Conservation (phyloP, 2,888 invertebrate species). For the Lasioglossum oenotherae region DNA sequence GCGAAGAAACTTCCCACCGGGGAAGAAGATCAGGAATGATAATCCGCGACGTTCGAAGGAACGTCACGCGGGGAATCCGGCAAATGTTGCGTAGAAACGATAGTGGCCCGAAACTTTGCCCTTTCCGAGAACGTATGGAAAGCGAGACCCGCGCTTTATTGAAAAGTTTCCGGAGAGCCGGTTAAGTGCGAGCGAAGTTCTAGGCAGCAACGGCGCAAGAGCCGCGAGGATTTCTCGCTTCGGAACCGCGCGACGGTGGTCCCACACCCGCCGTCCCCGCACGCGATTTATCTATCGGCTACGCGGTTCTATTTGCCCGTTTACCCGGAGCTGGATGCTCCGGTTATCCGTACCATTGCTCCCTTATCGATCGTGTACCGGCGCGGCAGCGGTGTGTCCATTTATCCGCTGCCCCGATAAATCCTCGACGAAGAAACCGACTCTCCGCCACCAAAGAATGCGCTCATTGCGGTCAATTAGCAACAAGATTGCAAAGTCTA, state of each 20-base stretch:
- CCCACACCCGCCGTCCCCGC: background rate
- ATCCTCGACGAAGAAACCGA: background rate
- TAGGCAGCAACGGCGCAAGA: constrained; percentile 17
- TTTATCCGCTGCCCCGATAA: constrained; percentile 25
- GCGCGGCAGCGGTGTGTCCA: constrained; percentile 10
- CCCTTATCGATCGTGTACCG: constrained; percentile 33
- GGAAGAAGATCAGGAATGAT: constrained; percentile 59
- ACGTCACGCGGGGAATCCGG: constrained; percentile 36
- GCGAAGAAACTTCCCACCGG: constrained; percentile 22
- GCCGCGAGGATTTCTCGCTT: constrained; percentile 60
- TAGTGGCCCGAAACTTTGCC: constrained; percentile 57
- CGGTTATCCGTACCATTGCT: constrained; percentile 25
- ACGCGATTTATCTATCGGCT: constrained; percentile 32
- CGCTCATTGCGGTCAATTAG: constrained; percentile 27
- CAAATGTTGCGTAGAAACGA: constrained; percentile 64
- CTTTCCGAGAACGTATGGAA: constrained; percentile 64
- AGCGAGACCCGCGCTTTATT: constrained; percentile 66
- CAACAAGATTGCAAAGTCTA: background rate
- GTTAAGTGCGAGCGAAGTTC: constrained; percentile 67
- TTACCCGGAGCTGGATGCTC: background rate
- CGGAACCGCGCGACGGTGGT: constrained; percentile 28
- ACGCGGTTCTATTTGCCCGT: constrained; percentile 25
- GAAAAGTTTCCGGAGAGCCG: constrained; percentile 65
- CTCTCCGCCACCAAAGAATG: background rate
- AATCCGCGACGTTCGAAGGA: constrained; percentile 54